Percentiles rank a stretch among this genome's conserved stretches.
phyloP scores from a whole-genome alignment of 2,797 vertebrate species.

The Smutsia gigantea region DNA sequence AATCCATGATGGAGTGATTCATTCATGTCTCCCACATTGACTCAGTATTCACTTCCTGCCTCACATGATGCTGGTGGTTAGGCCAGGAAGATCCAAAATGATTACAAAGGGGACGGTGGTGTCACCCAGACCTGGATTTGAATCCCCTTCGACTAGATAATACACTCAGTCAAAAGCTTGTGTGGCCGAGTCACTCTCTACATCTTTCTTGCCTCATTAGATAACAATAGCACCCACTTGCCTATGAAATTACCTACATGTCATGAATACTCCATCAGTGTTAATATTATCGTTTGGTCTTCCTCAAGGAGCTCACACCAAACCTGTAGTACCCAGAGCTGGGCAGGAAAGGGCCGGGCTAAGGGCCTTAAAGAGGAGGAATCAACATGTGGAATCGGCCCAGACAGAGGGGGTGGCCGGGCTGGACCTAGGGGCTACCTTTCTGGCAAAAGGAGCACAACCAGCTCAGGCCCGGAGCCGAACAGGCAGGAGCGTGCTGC shows the following conservation, averaged over 20 bases:
- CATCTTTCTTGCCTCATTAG: background rate
- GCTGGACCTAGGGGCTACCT: background rate
- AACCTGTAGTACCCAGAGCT: background rate
- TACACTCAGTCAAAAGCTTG: background rate
- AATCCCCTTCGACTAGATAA: background rate
- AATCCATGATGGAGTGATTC: background rate
- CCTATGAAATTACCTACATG: background rate
- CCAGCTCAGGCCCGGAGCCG: background rate
- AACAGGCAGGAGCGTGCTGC: accelerated
- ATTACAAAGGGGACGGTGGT: background rate
- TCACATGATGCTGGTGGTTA: background rate
- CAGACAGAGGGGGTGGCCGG: background rate
- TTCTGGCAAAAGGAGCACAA: background rate
- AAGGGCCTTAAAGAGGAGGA: background rate
- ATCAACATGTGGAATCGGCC: background rate
- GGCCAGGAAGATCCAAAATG: background rate
- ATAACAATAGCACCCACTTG: background rate
- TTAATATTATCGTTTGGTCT: background rate
- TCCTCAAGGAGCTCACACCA: background rate
- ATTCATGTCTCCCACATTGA: background rate
- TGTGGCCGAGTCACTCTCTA: background rate
- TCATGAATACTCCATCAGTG: background rate
- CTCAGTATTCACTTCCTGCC: background rate
- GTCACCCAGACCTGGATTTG: background rate
- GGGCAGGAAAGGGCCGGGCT: background rate